Evolutionary conservation across 2,797 vertebrate genomes (phyloP), one percentile per base, ranked within the genome.

Genomic region (Macropus fuliginosus): DNA sequence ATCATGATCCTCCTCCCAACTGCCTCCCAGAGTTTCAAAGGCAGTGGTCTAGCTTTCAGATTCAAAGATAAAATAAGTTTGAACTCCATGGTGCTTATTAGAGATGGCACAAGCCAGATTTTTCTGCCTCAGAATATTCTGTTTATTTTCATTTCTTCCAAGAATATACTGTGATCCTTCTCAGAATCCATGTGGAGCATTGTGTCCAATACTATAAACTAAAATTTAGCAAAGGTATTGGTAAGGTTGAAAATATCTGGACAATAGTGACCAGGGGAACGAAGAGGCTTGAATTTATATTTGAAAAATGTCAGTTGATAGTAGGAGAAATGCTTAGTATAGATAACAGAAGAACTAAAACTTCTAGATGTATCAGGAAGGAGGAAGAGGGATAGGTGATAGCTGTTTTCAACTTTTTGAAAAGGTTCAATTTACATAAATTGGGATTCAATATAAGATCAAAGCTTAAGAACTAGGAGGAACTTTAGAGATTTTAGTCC

Each of bases 361-460:
- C 14, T 66, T 1, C 14, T 74, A 21, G 34, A 18, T 74, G n/a
- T 40, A 21, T 74, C 18, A 5, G 9, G n/a, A 4, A 13, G n/a
- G 16, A 74, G 16, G 14, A 16, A 4, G 31, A n/a, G 31, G 31
- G 31, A n/a, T 66, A 74, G 16, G 34, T 74, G n/a, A n/a, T 40
- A 8, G 16, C 16, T 74, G 62, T n/a, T 54, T 92, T 94, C 87
- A 55, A 66, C 1, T 1, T 28, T 52, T 87, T 54, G 0, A 40
- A 74, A 5, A 57, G 54, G 50, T 90, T 1, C 2, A 56, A 92
- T 93, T 94, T 92, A 55, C 90, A 28, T n/a, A 93, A 94, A 74
- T 24, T 54, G 93, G 91, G 93, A 5, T 10, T 55, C 4, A 55
- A 5, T 54, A 4, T 28, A 55, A 34, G 90, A 1, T 0, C 10